phyloP scores from a whole-genome alignment of 2,888 invertebrate species.

The Parasteatoda lunata region DNA sequence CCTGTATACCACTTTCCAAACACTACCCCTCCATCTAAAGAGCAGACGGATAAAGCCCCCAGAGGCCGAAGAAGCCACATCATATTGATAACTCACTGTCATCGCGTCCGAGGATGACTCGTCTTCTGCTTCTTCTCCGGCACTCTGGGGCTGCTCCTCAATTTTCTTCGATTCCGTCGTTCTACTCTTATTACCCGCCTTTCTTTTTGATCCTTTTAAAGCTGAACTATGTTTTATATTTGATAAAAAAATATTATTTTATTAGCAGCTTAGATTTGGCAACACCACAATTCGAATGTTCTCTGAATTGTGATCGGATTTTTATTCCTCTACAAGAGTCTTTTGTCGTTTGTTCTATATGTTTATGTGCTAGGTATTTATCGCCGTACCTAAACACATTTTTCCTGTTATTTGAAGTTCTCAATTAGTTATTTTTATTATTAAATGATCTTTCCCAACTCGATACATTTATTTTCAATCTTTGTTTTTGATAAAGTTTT shows the following conservation, averaged over 20 bases:
- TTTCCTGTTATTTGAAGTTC: no score
- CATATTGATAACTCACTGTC: constrained; percentile 79
- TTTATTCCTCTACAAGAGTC: no score
- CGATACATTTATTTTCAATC: constrained; percentile 23
- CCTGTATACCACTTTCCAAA: constrained; percentile 79
- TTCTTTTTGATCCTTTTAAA: not conserved
- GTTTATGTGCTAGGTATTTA: no score
- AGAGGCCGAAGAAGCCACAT: constrained; percentile 79
- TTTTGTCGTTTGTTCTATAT: no score
- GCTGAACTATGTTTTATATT: not conserved
- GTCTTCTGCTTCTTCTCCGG: constrained; percentile 46
- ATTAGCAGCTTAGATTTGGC: no score
- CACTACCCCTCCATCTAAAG: constrained; percentile 79
- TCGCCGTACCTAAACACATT: no score
- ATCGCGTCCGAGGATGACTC: constrained; percentile 72
- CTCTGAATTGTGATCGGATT: no score
- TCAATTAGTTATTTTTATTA: no score
- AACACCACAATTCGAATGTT: no score
- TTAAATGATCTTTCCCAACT: no score
- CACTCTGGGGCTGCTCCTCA: constrained; percentile 50
- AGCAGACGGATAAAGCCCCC: constrained; percentile 79
- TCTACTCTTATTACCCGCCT: not conserved
- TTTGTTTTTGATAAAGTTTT: constrained; percentile 42
- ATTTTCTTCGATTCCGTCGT: constrained; percentile 56
- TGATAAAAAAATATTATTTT: no score